These are phyloP conservation scores for Netelia virgata DNA, from an alignment of 2,888 invertebrate genomes.

Conservation along the genomic window DNA sequence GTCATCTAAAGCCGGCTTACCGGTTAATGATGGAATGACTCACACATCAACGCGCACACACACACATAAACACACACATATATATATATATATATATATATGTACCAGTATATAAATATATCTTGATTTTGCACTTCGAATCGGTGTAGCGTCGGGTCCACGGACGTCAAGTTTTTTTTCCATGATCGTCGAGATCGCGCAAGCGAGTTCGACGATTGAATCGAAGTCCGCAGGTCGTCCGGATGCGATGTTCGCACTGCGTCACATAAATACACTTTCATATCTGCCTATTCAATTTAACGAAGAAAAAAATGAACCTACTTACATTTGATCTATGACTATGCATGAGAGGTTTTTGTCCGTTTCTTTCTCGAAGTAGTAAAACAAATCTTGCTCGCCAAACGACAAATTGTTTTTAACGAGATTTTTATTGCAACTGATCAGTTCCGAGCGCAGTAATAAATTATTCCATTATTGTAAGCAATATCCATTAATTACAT, in stretches of 20 bases:
- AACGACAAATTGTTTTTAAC: no score
- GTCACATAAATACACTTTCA: slow-evolving; percentile 26
- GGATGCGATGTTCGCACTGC: slow-evolving; percentile 4
- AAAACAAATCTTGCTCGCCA: background rate
- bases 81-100: background rate
- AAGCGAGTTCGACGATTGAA: slow-evolving; percentile 51
- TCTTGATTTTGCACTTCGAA: slow-evolving; percentile 1
- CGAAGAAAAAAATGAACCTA: background rate
- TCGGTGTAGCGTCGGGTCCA: slow-evolving; percentile 35
- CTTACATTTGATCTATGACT: background rate
- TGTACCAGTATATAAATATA: background rate
- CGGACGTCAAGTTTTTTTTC: slow-evolving; percentile 61
- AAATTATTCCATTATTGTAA: no score
- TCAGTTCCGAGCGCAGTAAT: no score
- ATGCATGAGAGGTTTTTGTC: background rate
- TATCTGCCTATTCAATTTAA: slow-evolving; percentile 30
- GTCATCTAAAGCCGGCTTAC: no score
- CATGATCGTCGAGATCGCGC: slow-evolving; percentile 14
- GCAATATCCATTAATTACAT: no score
- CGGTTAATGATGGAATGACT: no score
- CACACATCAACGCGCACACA: background rate
- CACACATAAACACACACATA: background rate
- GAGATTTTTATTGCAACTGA: no score
- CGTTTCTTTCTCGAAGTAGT: background rate
- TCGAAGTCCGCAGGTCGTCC: slow-evolving; percentile 65